Evolutionary conservation across 2,888 invertebrate genomes (phyloP).

Genomic region (Apodemia hepburni): DNA sequence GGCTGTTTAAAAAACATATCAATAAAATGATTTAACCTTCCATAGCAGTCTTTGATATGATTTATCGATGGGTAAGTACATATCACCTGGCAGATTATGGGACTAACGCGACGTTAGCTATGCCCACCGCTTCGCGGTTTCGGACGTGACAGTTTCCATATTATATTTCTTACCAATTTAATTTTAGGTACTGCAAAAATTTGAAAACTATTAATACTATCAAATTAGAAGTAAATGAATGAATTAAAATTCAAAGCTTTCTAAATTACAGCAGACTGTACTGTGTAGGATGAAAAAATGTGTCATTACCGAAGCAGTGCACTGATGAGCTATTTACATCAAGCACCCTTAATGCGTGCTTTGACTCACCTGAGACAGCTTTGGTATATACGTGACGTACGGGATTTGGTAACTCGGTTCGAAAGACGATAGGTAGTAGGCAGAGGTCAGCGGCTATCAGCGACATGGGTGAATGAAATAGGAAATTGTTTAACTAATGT

Average conservation of each 20-base stretch:
- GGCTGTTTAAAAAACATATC: too few species aligned
- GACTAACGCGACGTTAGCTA: too few species aligned
- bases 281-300: constrained; percentile 9
- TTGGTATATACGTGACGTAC: constrained; percentile 65
- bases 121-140: too few species aligned
- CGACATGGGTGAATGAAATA: constrained; percentile 38
- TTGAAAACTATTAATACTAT: neutral
- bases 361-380: constrained; percentile 67
- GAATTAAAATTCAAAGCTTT: constrained; percentile 1
- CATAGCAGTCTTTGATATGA: too few species aligned
- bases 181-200: neutral
- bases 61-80: too few species aligned
- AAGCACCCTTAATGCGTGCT: constrained; percentile 23
- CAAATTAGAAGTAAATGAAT: neutral
- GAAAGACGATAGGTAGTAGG: constrained; percentile 64
- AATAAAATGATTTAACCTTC: too few species aligned
- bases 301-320: constrained; percentile 25
- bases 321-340: constrained; percentile 29
- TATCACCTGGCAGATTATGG: too few species aligned
- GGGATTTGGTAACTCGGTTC: constrained; percentile 64
- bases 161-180: too few species aligned
- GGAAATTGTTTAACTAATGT: constrained; percentile 20
- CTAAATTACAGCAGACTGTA: constrained; percentile 1
- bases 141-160: too few species aligned
- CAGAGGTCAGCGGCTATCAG: constrained; percentile 64